Evolutionary conservation across 2,797 vertebrate species (phyloP).

Genomic region (Novumbra hubbsi): DNA sequence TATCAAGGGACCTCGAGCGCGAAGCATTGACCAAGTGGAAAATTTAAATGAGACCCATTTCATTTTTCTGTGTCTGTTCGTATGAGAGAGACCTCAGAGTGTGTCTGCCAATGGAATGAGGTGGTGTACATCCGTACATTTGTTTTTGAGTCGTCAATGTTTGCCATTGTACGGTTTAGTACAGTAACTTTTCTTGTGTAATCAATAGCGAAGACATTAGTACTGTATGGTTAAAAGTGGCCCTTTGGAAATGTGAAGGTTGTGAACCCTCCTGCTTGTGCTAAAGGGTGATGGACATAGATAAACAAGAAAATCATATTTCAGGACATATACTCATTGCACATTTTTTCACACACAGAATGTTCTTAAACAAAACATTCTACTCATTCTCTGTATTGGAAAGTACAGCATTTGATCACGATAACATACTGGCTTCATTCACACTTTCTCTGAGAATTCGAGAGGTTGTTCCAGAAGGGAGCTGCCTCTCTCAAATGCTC

Average conservation of each 20-base stretch:
- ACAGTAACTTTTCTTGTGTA: neutral
- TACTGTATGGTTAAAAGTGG: neutral
- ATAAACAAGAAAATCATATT: neutral
- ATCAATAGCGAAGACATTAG: neutral
- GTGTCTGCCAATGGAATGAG: constrained; percentile 34
- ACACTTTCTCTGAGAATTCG: constrained; percentile 50
- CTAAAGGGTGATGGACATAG: neutral
- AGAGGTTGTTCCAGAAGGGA: constrained; percentile 28
- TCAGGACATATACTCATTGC: constrained; percentile 9
- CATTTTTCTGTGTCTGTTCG: constrained; percentile 30
- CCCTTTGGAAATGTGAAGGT: neutral
- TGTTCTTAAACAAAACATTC: constrained; percentile 50
- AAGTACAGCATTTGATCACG: constrained; percentile 47
- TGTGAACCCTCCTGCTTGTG: constrained; percentile 12
- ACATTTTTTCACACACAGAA: constrained; percentile 5
- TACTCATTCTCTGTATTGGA: constrained; percentile 25
- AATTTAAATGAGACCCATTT: constrained; percentile 60
- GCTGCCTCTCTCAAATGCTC: constrained; percentile 14
- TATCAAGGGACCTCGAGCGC: constrained; percentile 46
- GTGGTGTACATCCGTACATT: constrained; percentile 22
- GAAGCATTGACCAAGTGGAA: constrained; percentile 58
- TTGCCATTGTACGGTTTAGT: constrained; percentile 25
- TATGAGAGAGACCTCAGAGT: constrained; percentile 35
- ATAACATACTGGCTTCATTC: constrained; percentile 40
- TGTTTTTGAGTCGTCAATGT: constrained; percentile 6